phyloP scores from a whole-genome alignment of 2,888 invertebrate genomes.

The Muscina levida region DNA sequence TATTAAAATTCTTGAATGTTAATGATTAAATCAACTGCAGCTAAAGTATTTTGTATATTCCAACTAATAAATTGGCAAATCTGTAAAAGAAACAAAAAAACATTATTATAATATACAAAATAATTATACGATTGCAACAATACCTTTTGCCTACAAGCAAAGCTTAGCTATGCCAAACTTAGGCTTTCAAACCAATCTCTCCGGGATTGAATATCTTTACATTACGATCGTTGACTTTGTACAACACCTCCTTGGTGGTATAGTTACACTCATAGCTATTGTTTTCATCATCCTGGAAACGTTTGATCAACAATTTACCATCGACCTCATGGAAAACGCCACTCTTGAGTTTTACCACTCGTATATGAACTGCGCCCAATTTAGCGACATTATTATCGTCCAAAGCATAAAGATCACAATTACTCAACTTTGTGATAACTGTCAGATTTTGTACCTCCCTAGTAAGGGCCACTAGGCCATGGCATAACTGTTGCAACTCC shows the following conservation, averaged over 20 bases:
- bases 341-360: constrained; percentile 85
- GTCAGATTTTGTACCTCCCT: constrained; percentile 78
- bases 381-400: constrained; percentile 84
- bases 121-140: too few relatives aligned
- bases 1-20: too few relatives aligned
- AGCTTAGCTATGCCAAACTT: too few relatives aligned
- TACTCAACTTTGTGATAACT: constrained; percentile 83
- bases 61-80: too few relatives aligned
- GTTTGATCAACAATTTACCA: constrained; percentile 82
- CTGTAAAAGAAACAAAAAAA: constrained; percentile 27
- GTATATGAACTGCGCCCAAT: constrained; percentile 83
- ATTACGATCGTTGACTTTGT: constrained; percentile 87
- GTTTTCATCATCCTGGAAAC: constrained; percentile 51
- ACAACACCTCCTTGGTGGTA: constrained; percentile 79
- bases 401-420: constrained; percentile 82
- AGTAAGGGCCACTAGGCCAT: constrained; percentile 72
- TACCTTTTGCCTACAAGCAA: background rate
- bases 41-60: too few relatives aligned
- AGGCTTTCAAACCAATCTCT: constrained; percentile 77
- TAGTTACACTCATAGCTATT: constrained; percentile 71
- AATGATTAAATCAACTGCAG: too few relatives aligned
- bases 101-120: background rate
- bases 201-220: constrained; percentile 88
- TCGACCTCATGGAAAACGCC: constrained; percentile 88
- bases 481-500: constrained; percentile 73